Percentiles rank a stretch among this genome's conserved stretches.
Evolutionary conservation across 2,888 invertebrate species (phyloP).

Genomic region (Philereme vetulata): DNA sequence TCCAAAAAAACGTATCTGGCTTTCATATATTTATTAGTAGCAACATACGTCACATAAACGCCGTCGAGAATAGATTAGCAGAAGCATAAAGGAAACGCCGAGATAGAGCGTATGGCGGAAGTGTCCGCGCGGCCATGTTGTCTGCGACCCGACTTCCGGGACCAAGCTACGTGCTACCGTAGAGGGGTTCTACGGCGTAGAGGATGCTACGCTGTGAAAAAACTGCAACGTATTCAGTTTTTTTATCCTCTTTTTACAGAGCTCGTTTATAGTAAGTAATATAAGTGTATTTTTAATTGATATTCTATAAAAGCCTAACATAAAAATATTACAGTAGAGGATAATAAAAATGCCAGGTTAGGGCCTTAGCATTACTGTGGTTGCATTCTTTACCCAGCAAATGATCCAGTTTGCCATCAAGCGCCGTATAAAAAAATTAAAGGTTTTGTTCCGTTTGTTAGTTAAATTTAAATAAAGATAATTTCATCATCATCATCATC

Average conservation of each 20-base stretch:
- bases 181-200: conserved; percentile 34
- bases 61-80: conserved; percentile 41
- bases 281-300: no score
- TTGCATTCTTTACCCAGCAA: no score
- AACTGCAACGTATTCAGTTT: background rate
- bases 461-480: no score
- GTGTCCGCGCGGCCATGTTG: conserved; percentile 63
- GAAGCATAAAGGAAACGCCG: conserved; percentile 48
- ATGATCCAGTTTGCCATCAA: no score
- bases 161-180: conserved; percentile 44
- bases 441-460: no score
- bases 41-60: conserved; percentile 7
- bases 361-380: no score
- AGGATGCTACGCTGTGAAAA: conserved; percentile 13
- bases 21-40: conserved; percentile 29
- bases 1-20: background rate
- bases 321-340: no score
- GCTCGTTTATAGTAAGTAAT: no score
- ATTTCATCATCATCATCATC: no score
- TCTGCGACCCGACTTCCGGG: conserved; percentile 64
- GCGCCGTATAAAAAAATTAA: no score
- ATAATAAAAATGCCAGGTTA: no score
- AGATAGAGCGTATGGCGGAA: conserved; percentile 56
- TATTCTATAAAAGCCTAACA: no score
- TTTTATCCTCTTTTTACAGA: background rate